Base-by-base conservation (phyloP, 2,888 invertebrate genomes). In the Mythimna ferrago region DNA sequence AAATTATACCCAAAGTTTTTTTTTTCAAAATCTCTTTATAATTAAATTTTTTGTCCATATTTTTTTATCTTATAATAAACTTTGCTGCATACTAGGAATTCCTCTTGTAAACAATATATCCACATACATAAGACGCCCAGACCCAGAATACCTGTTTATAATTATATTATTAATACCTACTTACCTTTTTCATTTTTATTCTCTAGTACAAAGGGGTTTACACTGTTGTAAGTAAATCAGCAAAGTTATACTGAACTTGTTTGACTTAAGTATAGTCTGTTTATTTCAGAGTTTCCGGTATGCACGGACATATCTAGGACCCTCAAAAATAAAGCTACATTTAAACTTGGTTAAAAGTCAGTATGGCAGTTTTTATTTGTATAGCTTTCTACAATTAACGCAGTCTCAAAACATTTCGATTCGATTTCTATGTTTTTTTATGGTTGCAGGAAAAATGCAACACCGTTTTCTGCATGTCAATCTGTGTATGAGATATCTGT, bases 101-200 rank as follows among this genome's bases (percentile, higher is more conserved):
- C 14, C 11, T 44, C 14, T 6, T 48, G 16, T 0, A 48, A 48
- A 14, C 16, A 16, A 48, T 0, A 48, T 16, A 44, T 16, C 11
- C 48, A 44, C 44, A 41, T 41, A 41, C 41, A 44, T 14, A 44
- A 44, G 14, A 14, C 5, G 14, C 16, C 5, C 1, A 16, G 14
- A 48, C 16, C 6, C 16, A 48, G 16, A 48, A 48, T 48, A 14
- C 48, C 14, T 48, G 6, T 19, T 48, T 16, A 48, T 48, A 19
- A 48, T 6, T 48, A 19, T 48, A 54, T 48, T 58, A 69, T 68
- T 69, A 35, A 76, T 63, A 26, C 19, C 21, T 51, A 7, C 10
- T 6, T 11, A 35, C 58, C 2, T 63, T 57, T 63, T 63, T 76
- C 7, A 11, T n/a, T 73, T 74, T 66, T 60, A 35, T 69, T 44